Percentiles rank a stretch among this genome's conserved stretches.
These are phyloP conservation scores for Euplexia lucipara DNA, from an alignment of 2,888 invertebrate species.

Conservation along the genomic window DNA sequence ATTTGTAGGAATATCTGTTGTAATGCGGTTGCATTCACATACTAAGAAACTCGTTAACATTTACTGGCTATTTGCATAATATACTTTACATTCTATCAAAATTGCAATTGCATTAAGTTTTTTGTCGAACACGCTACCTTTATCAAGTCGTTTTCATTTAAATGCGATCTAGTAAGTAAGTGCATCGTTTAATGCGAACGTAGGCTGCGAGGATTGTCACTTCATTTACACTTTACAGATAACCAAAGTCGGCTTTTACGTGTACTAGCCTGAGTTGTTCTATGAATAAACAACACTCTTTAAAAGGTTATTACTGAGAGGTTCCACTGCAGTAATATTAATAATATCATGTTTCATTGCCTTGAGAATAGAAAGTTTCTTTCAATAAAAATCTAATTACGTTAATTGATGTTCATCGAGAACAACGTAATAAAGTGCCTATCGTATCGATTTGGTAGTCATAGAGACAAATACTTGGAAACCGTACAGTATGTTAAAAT, in stretches of 20 bases:
- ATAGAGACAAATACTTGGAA: conserved; percentile 48
- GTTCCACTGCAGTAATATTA: conserved; percentile 40
- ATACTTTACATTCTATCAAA: conserved; percentile 67
- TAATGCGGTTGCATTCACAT: conserved; percentile 75
- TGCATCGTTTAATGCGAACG: conserved; percentile 69
- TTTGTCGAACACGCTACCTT: conserved; percentile 62
- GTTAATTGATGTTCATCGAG: conserved; percentile 47
- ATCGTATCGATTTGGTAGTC: conserved; percentile 47
- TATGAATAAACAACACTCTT: conserved; percentile 67
- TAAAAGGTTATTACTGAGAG: conserved; percentile 37
- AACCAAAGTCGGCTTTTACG: conserved; percentile 67
- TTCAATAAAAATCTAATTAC: conserved; percentile 56
- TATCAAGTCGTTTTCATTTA: conserved; percentile 73
- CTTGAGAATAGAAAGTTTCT: conserved; percentile 49
- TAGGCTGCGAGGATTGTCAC: conserved; percentile 75
- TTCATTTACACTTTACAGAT: conserved; percentile 79
- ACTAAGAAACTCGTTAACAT: conserved; percentile 69
- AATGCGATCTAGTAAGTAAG: conserved; percentile 73
- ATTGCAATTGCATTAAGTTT: conserved; percentile 64
- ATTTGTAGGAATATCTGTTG: conserved; percentile 72
- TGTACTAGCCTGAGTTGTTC: conserved; percentile 58
- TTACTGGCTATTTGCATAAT: conserved; percentile 73
- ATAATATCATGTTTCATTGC: conserved; percentile 57
- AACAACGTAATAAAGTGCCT: conserved; percentile 38
- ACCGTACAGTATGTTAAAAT: conserved; percentile 53